Conservation (phyloP, 2,888 invertebrate species). For the Theodoxus fluviatilis region DNA sequence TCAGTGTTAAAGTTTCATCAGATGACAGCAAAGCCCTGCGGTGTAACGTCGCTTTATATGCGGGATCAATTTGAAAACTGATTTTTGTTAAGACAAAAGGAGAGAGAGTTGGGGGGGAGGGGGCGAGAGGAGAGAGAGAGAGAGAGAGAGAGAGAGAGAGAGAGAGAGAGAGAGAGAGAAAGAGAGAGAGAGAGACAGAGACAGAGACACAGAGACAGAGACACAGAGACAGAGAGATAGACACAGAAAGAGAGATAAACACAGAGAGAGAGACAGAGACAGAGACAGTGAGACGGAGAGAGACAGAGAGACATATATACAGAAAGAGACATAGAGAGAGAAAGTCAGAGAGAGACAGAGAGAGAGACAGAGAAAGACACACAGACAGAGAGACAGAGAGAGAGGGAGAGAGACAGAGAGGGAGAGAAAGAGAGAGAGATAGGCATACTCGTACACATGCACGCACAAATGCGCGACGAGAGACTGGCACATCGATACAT, state of each 20-base stretch:
- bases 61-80: no score
- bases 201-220: slow-evolving; percentile 1
- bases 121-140: no score
- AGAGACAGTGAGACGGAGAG: background rate
- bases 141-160: slow-evolving; percentile 25
- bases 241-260: no score
- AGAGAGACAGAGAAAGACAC: slow-evolving; percentile 11
- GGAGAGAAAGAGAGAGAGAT: slow-evolving; percentile 19
- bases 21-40: no score
- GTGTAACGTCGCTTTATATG: no score
- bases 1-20: no score
- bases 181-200: background rate
- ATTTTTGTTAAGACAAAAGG: no score
- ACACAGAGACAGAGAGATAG: slow-evolving; percentile 6
- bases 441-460: background rate
- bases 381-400: slow-evolving; percentile 23
- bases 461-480: background rate
- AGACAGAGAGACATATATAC: background rate
- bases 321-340: slow-evolving; percentile 15
- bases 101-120: no score
- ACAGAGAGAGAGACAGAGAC: slow-evolving; percentile 5
- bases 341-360: background rate
- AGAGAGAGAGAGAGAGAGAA: slow-evolving; percentile 4
- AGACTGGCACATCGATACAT: background rate
- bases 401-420: slow-evolving; percentile 23